These are phyloP conservation scores for Lichenostomus cassidix DNA, from an alignment of 2,113 vertebrate genomes.

Conservation along the genomic window DNA sequence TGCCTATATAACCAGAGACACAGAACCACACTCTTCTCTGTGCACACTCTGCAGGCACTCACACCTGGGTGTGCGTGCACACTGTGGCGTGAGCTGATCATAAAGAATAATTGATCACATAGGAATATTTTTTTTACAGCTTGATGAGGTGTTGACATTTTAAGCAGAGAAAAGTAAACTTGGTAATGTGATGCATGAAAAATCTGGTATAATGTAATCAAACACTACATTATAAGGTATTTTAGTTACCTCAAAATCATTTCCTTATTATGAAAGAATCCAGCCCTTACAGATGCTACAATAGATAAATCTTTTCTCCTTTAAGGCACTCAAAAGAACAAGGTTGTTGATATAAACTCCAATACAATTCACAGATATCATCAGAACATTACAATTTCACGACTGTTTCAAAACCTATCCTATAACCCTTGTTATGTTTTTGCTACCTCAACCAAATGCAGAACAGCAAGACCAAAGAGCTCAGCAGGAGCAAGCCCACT, in stretches of 20 bases:
- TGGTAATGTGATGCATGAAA: not conserved
- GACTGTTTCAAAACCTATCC: not conserved
- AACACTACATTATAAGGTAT: not conserved
- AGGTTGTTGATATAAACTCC: not conserved
- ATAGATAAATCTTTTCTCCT: not conserved
- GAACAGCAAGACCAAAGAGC: not conserved
- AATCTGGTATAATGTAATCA: not conserved
- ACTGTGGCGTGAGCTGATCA: not conserved
- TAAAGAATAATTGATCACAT: constrained; percentile 10
- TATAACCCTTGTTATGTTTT: not conserved
- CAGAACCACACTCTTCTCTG: accelerated
- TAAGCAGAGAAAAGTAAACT: constrained; percentile 1
- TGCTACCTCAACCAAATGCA: not conserved
- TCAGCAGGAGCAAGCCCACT: not conserved
- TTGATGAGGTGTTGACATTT: not conserved
- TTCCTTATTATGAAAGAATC: not conserved
- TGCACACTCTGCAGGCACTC: accelerated
- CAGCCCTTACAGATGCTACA: not conserved
- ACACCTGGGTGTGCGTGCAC: accelerated
- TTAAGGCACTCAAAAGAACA: not conserved
- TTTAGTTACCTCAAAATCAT: not conserved
- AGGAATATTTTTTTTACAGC: not conserved
- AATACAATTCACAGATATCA: not conserved
- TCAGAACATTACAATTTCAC: not conserved
- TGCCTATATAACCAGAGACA: not conserved